phyloP scores from a whole-genome alignment of 2,888 invertebrate species.

The Troglohyphantes excavatus region DNA sequence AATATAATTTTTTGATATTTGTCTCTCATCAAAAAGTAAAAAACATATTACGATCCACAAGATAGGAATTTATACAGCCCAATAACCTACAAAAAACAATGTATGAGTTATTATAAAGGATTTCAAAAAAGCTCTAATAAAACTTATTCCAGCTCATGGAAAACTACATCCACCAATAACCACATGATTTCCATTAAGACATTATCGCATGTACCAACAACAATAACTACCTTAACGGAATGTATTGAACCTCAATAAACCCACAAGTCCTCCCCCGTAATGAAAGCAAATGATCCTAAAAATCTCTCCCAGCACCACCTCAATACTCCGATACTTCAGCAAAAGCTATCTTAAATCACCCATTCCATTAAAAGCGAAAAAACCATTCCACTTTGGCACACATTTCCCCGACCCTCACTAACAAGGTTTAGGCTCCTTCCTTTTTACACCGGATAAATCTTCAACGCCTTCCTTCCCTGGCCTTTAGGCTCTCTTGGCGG shows the following conservation, averaged over 20 bases:
- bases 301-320: conserved; percentile 4
- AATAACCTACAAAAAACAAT: too few species aligned
- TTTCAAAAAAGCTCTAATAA: too few species aligned
- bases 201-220: too few species aligned
- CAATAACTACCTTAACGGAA: too few species aligned
- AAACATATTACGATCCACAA: too few species aligned
- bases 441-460: conserved; percentile 66
- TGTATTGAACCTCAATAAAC: background rate
- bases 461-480: conserved; percentile 44
- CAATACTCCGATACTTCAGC: background rate
- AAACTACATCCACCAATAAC: too few species aligned
- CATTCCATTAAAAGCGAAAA: conserved; percentile 57
- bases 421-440: conserved; percentile 66
- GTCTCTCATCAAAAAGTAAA: too few species aligned
- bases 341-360: conserved; percentile 51
- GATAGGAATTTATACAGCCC: too few species aligned
- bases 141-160: too few species aligned
- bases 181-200: too few species aligned
- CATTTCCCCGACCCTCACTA: conserved; percentile 37
- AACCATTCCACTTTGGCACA: conserved; percentile 36
- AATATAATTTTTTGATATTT: too few species aligned
- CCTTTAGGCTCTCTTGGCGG: conserved; percentile 30
- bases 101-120: too few species aligned
- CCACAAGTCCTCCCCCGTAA: background rate
- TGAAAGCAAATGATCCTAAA: background rate